Evolutionary conservation across 2,113 vertebrate species (phyloP).

Genomic region (Synodontis membranacea): DNA sequence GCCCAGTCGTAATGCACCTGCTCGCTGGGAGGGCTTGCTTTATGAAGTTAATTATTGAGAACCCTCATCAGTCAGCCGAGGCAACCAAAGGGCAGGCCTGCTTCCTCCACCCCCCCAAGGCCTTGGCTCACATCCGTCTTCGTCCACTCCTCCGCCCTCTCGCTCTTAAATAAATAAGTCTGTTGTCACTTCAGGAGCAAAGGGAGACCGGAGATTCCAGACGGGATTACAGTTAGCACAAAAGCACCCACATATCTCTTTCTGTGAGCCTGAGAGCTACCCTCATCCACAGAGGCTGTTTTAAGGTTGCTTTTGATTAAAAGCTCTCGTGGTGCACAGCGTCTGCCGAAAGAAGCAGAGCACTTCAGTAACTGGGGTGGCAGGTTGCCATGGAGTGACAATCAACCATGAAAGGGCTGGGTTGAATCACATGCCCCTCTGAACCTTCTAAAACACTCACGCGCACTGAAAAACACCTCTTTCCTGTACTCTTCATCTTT

Average conservation of each 20-base stretch:
- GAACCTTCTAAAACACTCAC: neutral
- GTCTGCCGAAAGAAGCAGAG: slow-evolving; percentile 26
- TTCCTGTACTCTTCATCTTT: neutral
- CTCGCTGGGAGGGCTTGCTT: slow-evolving; percentile 49
- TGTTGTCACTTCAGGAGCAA: slow-evolving; percentile 52
- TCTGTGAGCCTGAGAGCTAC: slow-evolving; percentile 17
- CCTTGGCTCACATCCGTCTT: slow-evolving; percentile 55
- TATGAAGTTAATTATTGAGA: slow-evolving; percentile 59
- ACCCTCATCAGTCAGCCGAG: slow-evolving; percentile 53
- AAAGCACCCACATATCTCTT: slow-evolving; percentile 22
- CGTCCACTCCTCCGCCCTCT: slow-evolving; percentile 43
- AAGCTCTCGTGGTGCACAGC: slow-evolving; percentile 27
- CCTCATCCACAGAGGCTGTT: slow-evolving; percentile 36
- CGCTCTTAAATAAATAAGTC: slow-evolving; percentile 57
- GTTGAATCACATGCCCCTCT: slow-evolving; percentile 11
- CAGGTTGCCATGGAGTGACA: slow-evolving; percentile 48
- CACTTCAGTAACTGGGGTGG: slow-evolving; percentile 24
- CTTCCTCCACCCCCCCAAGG: slow-evolving; percentile 32
- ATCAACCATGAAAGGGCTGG: slow-evolving; percentile 42
- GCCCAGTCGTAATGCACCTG: slow-evolving; percentile 42
- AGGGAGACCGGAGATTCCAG: slow-evolving; percentile 31
- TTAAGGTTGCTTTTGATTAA: slow-evolving; percentile 52
- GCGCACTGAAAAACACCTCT: neutral
- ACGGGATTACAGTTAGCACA: slow-evolving; percentile 41
- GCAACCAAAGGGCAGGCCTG: slow-evolving; percentile 38